Evolutionary conservation across 2,888 invertebrate genomes (phyloP), one percentile per base, ranked within the genome.

Genomic region (Apodemia duryi): DNA sequence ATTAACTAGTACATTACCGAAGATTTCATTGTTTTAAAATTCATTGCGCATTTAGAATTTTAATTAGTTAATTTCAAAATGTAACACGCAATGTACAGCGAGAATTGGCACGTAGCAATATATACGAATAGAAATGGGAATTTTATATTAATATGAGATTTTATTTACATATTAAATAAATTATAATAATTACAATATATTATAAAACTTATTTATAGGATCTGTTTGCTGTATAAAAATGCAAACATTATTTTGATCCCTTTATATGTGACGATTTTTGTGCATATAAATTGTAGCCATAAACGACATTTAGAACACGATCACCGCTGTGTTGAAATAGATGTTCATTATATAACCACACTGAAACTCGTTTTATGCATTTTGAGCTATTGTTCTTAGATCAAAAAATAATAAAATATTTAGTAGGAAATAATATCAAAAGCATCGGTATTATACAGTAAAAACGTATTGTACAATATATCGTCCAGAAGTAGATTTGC

Each of bases 1-100:
- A 68, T 81, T 81, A 77, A 74, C 76, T 78, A 81, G 72, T 66
- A 46, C 13, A 13, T 46, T 46, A 46, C 46, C 62, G 52, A 57
- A 67, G 67, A 65, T 70, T 74, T 76, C 73, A 74, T 75, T 76
- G 73, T 71, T 71, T 57, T 70, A 64, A 66, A 67, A 70, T 70
- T 71, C 68, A 71, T 72, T 71, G 71, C 71, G 67, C 52, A 65
- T 63, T 69, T 65, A 61, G 61, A 60, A 41, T 60, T 61, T 49
- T 57, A 57, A 57, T 46, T 46, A 46, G 46, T 43, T 43, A 54
- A 10, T 57, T 57, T 57, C 57, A 57, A 32, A 62, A 67, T 49
- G 57, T n/a, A 67, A 29, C 46, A 52, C 54, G 65, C 65, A 68
- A 67, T 67, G 51, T 63, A 65, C 60, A 57, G 49, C 63, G 62